A percentile compares a stretch with the other conserved stretches of the same genome.
Evolutionary conservation across 2,888 invertebrate genomes (phyloP).

Genomic region (Meiosimyza decipiens): DNA sequence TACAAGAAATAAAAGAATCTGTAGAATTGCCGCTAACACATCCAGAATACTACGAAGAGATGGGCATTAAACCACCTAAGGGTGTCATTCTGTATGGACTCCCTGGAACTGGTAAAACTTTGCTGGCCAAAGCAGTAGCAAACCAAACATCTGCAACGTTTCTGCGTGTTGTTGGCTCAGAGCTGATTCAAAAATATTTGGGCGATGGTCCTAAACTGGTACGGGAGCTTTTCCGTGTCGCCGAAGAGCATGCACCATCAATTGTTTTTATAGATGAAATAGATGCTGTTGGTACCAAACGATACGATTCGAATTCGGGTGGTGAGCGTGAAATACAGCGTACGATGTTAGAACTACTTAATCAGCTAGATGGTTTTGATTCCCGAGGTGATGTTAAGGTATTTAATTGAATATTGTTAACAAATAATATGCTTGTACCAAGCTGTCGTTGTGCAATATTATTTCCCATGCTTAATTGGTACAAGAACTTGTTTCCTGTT

Average conservation of each 20-base stretch:
- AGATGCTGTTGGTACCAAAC: conserved; percentile 98
- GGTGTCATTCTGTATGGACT: conserved; percentile 98
- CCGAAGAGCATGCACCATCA: conserved; percentile 99
- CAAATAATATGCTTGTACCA: no score
- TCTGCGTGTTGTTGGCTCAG: conserved; percentile 98
- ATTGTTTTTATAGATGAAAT: conserved; percentile 99
- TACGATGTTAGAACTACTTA: conserved; percentile 98
- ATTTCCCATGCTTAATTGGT: no score
- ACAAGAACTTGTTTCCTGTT: no score
- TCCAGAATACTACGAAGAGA: conserved; percentile 99
- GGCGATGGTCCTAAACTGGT: conserved; percentile 99
- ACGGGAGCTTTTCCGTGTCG: conserved; percentile 97
- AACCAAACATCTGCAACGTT: conserved; percentile 99
- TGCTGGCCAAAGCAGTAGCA: conserved; percentile 98
- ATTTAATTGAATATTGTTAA: conserved; percentile 44
- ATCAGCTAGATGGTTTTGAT: conserved; percentile 98
- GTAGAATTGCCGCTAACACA: conserved; percentile 98
- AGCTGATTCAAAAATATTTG: conserved; percentile 98
- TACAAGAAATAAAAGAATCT: conserved; percentile 98
- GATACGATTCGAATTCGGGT: conserved; percentile 99
- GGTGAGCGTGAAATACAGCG: conserved; percentile 99
- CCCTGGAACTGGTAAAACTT: conserved; percentile 98
- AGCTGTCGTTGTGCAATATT: no score
- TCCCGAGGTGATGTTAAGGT: conserved; percentile 97
- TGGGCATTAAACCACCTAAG: conserved; percentile 99